Evolutionary conservation across 2,113 vertebrate species (phyloP).

Genomic region (Lepidiolamprologus cunningtoni): DNA sequence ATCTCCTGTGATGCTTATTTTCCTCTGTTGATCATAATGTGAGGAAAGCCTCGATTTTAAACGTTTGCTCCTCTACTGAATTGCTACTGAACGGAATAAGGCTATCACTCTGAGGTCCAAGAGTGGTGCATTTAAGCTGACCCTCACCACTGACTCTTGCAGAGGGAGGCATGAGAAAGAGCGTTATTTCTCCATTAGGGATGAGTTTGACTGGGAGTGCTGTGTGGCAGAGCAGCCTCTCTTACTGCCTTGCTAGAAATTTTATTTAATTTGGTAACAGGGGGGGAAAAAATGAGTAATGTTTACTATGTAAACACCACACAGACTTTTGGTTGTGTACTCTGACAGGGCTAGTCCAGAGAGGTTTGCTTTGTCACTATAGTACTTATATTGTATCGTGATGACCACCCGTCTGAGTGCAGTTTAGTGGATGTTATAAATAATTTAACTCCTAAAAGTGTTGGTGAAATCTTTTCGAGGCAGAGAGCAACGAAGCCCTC

Average conservation of each 20-base stretch:
- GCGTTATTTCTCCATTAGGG: neutral
- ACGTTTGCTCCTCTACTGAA: neutral
- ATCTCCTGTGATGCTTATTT: neutral
- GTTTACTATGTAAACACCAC: conserved; percentile 45
- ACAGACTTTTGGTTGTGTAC: neutral
- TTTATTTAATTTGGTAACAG: neutral
- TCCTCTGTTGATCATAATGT: neutral
- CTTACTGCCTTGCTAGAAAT: neutral
- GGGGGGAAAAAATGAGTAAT: neutral
- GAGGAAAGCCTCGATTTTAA: neutral
- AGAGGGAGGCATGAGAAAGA: neutral
- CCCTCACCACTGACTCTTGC: neutral
- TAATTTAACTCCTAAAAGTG: neutral
- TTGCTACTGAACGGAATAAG: neutral
- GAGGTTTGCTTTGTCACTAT: neutral
- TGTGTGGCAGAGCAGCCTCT: neutral
- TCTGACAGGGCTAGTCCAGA: neutral
- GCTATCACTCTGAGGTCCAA: neutral
- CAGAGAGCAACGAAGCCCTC: neutral
- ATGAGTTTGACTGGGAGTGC: neutral
- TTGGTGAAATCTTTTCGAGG: neutral
- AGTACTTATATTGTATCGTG: neutral
- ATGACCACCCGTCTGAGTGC: neutral
- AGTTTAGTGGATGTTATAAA: neutral
- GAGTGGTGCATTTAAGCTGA: neutral